Conservation (phyloP, 2,888 invertebrate species). For the Ceratothoa steindachneri region DNA sequence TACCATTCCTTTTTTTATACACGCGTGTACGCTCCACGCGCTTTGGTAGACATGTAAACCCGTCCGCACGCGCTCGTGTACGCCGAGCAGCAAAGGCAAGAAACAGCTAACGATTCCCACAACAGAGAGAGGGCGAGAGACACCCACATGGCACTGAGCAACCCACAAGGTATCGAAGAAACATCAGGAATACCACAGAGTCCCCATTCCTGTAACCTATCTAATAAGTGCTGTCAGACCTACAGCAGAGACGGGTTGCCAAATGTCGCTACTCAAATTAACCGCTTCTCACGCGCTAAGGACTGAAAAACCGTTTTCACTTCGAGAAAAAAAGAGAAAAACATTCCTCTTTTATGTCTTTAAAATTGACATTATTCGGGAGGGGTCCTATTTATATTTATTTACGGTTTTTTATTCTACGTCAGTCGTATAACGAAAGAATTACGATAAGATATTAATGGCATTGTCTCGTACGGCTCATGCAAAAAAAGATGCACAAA, state of each 20-base stretch:
- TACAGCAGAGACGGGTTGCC: constrained; percentile 18
- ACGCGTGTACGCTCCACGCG: no score
- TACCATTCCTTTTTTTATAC: no score
- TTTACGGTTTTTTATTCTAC: background rate
- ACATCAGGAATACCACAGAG: background rate
- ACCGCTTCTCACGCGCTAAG: background rate
- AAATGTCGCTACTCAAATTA: background rate
- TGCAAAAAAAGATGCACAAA: no score
- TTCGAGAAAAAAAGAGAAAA: background rate
- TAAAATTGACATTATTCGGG: background rate
- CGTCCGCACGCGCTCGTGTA: background rate
- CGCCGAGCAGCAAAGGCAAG: background rate
- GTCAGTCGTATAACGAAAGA: background rate
- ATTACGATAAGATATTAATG: background rate
- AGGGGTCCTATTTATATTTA: background rate
- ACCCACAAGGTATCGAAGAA: background rate
- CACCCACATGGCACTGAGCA: background rate
- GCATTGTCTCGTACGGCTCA: no score
- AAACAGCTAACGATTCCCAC: background rate
- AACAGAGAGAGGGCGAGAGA: background rate
- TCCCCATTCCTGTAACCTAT: background rate
- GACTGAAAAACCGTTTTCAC: background rate
- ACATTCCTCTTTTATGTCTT: background rate
- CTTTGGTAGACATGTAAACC: background rate
- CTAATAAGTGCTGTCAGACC: constrained; percentile 44